Evolutionary conservation across 2,888 invertebrate genomes (phyloP).

Genomic region (Lottia gigantea): DNA sequence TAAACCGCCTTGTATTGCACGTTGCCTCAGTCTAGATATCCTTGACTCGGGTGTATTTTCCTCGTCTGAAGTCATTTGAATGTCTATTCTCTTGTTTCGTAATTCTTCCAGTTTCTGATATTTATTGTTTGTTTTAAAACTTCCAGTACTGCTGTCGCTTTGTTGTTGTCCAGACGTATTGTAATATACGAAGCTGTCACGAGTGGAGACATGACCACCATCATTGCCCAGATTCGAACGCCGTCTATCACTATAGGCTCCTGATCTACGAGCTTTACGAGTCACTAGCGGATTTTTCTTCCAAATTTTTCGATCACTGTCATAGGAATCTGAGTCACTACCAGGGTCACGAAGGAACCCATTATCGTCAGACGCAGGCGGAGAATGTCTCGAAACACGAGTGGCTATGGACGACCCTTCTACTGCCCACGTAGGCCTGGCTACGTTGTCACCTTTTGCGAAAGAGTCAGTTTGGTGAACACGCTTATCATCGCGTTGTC

Average conservation of each 20-base stretch:
- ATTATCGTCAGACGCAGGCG: conserved; percentile 39
- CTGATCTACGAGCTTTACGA: conserved; percentile 38
- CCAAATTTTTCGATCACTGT: conserved; percentile 49
- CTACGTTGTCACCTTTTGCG: conserved; percentile 18
- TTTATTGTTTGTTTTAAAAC: conserved; percentile 35
- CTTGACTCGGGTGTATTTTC: conserved; percentile 55
- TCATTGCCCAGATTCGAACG: conserved; percentile 36
- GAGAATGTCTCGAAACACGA: conserved; percentile 18
- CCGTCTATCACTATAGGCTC: conserved; percentile 39
- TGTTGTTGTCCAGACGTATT: conserved; percentile 29
- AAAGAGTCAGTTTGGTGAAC: conserved; percentile 29
- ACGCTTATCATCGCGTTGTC: conserved; percentile 42
- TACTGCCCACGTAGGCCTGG: conserved; percentile 30
- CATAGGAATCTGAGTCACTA: conserved; percentile 51
- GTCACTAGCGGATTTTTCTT: conserved; percentile 55
- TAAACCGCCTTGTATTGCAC: conserved; percentile 44
- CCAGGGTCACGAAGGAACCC: conserved; percentile 32
- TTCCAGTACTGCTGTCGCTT: conserved; percentile 32
- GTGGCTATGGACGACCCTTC: conserved; percentile 24
- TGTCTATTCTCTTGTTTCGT: conserved; percentile 54
- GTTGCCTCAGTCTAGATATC: conserved; percentile 52
- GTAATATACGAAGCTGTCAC: conserved; percentile 38
- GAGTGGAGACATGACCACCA: conserved; percentile 26
- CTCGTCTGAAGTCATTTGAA: conserved; percentile 57
- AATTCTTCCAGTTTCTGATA: conserved; percentile 57